Base-by-base conservation (phyloP, 2,113 vertebrate species). In the Macheiramphus alcinus region DNA sequence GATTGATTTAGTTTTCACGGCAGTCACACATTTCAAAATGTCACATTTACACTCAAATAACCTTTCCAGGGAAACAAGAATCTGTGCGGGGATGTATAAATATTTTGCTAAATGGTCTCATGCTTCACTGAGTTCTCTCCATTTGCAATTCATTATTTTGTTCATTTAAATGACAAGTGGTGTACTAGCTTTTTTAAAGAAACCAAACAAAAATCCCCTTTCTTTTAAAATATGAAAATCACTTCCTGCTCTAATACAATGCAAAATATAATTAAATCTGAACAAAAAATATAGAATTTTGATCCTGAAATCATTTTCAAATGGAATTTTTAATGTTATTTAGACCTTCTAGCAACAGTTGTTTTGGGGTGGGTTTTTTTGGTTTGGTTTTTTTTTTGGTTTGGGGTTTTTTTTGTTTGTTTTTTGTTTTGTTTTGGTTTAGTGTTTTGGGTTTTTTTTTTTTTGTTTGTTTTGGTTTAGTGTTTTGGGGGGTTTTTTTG, bases 31-130 rank as follows among this genome's bases (percentile, higher is more conserved):
- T 95, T 97, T 94, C 36, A 97, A 96, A 98, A 97, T 97, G 96
- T 96, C 87, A 93, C 90, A 96, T 97, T 98, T 98, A 92, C 88
- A 96, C 76, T 95, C 73, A 96, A 90, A 85, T 96, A 93, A 97
- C 78, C 93, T 98, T 98, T 97, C 59, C 31, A 93, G 65, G 38
- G 85, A 96, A 95, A 95, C 53, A 95, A 96, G 92, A 91, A 88
- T 96, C 78, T 93, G 18, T 90, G 43, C 20, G 22, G 52, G 62
- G 62, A 70, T 96, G 36, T 94, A 90, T 96, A 97, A 97, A 97
- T 97, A 97, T 96, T 98, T 97, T 97, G 79, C 32, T 97, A 94
- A 97, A 96, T 74, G 43, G 42, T 83, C 86, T 96, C 45, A 97
- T 92, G 93, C 82, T 93, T 97, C 73, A 62, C 26, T 88, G 84